A percentile compares a stretch with the other conserved stretches of the same genome.
Conservation (phyloP, 2,113 vertebrate species). For the Parotia lawesii region DNA sequence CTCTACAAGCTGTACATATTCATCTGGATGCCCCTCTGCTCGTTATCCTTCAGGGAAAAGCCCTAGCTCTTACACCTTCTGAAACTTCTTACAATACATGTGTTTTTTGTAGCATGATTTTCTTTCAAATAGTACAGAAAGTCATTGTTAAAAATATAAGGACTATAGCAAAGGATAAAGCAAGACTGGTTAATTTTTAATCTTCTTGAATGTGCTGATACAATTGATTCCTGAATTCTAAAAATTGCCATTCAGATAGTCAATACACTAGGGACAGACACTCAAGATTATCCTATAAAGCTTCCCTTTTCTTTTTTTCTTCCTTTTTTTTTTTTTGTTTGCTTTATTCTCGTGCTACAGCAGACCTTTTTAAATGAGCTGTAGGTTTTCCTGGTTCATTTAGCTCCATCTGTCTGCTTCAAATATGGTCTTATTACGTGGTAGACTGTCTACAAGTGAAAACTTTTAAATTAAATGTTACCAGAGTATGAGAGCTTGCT, state of each 20-base stretch:
- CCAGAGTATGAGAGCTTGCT: neutral
- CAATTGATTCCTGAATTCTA: neutral
- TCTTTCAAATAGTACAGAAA: neutral
- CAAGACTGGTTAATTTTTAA: neutral
- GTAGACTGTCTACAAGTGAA: neutral
- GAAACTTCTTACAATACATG: neutral
- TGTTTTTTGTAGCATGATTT: neutral
- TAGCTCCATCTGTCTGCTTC: slow-evolving; percentile 7
- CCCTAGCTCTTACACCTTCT: neutral
- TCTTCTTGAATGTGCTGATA: neutral
- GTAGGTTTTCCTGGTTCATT: neutral
- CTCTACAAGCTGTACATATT: neutral
- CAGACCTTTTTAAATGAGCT: neutral
- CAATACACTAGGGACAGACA: neutral
- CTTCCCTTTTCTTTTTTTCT: neutral
- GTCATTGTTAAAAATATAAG: neutral
- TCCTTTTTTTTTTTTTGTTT: neutral
- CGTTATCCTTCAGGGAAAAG: neutral
- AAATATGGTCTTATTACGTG: neutral
- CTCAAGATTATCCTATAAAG: neutral
- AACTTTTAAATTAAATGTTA: neutral
- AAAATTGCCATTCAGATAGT: neutral
- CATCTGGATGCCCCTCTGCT: neutral
- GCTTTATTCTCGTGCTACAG: neutral
- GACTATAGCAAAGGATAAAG: neutral